Conservation (phyloP, 2,113 vertebrate species). For the Toxotes chatareus region DNA sequence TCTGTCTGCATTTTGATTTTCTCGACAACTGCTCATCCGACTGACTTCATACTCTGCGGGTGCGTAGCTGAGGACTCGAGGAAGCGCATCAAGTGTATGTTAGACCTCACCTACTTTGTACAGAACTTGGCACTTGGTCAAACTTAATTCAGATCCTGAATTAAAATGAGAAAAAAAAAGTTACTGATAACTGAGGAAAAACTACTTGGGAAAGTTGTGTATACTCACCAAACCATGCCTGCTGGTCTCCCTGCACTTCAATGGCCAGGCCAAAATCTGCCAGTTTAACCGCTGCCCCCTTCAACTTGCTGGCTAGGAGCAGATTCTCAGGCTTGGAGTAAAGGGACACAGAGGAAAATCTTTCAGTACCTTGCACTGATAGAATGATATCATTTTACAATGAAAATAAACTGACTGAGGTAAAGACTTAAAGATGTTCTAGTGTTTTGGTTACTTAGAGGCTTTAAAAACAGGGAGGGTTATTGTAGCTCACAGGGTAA, state of each 20-base stretch:
- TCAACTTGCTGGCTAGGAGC: slow-evolving; percentile 97
- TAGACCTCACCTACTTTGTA: background rate
- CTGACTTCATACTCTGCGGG: no score
- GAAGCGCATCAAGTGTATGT: no score
- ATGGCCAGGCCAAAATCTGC: slow-evolving; percentile 98
- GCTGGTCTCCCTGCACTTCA: slow-evolving; percentile 97
- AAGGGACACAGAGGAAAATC: slow-evolving; percentile 28
- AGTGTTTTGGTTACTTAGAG: background rate
- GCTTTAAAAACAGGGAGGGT: background rate
- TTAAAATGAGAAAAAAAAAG: background rate
- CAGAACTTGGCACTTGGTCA: background rate
- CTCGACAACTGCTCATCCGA: no score
- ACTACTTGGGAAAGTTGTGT: rapidly evolving
- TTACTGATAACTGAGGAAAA: background rate
- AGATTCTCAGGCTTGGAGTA: slow-evolving; percentile 93
- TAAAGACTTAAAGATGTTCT: background rate
- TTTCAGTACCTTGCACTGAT: background rate
- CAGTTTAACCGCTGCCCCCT: slow-evolving; percentile 97
- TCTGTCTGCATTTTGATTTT: no score
- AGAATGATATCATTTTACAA: background rate
- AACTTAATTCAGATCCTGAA: background rate
- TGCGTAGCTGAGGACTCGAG: no score
- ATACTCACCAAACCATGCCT: slow-evolving; percentile 98
- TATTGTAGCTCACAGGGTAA: background rate
- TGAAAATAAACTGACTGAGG: background rate